phyloP scores from a whole-genome alignment of 1,140 invertebrate species.

The Drosophila parabipectinata region DNA sequence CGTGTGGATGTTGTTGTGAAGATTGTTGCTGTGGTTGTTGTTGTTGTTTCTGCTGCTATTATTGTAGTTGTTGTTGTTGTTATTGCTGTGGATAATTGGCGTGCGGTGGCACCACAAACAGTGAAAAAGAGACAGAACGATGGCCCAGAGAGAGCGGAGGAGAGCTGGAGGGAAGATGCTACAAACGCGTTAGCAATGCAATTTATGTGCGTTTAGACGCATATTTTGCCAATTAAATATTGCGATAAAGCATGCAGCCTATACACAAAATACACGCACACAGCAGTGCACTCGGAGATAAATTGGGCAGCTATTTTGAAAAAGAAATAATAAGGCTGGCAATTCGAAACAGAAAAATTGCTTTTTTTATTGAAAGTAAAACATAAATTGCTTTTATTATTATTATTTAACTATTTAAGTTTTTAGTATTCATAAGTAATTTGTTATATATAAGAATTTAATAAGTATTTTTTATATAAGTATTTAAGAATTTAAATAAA shows the following conservation, averaged over 20 bases:
- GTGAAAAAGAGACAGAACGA: too few species aligned
- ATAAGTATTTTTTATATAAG: too few species aligned
- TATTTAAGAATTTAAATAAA: too few species aligned
- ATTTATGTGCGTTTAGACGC: conserved; percentile 84
- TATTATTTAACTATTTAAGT: too few species aligned
- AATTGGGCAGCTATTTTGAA: background rate
- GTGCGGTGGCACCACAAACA: conserved; percentile 35
- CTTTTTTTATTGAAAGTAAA: too few species aligned
- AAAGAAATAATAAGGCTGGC: background rate
- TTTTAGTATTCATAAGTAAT: too few species aligned
- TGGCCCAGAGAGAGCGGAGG: conserved; percentile 3
- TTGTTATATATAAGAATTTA: too few species aligned
- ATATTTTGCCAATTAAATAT: conserved; percentile 84
- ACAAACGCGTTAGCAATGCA: conserved; percentile 80
- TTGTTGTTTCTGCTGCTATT: background rate
- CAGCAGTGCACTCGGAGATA: conserved; percentile 3
- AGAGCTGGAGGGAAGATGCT: conserved; percentile 30
- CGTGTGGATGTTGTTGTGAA: conserved; percentile 56
- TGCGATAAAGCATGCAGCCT: conserved; percentile 82
- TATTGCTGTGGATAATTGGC: conserved; percentile 45
- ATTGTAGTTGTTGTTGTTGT: conserved; percentile 13
- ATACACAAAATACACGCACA: conserved; percentile 46
- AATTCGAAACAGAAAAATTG: too few species aligned
- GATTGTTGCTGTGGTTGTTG: conserved; percentile 7
- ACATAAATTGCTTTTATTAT: too few species aligned